A percentile compares a stretch with the other conserved stretches of the same genome.
These are phyloP conservation scores for Limenitis camilla DNA, from an alignment of 2,888 invertebrate genomes.

Conservation along the genomic window DNA sequence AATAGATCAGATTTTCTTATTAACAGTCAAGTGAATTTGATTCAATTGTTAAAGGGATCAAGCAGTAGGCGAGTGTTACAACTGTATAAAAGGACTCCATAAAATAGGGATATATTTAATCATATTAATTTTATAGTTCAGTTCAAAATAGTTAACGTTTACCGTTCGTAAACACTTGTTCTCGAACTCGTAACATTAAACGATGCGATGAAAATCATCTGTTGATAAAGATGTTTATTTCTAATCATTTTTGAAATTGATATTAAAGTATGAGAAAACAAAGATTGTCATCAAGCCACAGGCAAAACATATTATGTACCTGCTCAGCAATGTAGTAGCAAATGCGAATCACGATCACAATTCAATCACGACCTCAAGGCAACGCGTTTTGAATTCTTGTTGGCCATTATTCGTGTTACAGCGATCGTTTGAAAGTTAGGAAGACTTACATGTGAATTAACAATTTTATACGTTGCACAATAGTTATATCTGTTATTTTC, in stretches of 20 bases:
- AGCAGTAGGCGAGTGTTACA: no score
- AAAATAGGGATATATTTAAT: no score
- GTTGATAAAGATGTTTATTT: no score
- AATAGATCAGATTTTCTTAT: no score
- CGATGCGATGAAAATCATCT: neutral
- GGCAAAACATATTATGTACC: constrained; percentile 13
- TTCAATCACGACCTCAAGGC: constrained; percentile 30
- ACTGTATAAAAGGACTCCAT: no score
- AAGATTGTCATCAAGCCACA: constrained; percentile 16
- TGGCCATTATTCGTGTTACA: constrained; percentile 19
- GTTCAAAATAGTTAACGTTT: no score
- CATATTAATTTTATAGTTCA: no score
- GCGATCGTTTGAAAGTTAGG: constrained; percentile 25
- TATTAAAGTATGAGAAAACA: constrained; percentile 13
- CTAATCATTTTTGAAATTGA: constrained; percentile 13
- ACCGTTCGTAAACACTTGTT: no score
- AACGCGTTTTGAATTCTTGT: constrained; percentile 27
- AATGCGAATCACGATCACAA: constrained; percentile 27
- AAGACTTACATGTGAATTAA: constrained; percentile 20
- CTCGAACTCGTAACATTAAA: no score
- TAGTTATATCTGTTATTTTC: constrained; percentile 12
- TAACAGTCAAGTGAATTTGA: no score
- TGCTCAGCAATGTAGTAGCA: constrained; percentile 16
- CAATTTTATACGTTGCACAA: constrained; percentile 22
- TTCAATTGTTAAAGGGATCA: no score